Base-by-base conservation (phyloP, 2,113 vertebrate species). In the Amphiprion percula region DNA sequence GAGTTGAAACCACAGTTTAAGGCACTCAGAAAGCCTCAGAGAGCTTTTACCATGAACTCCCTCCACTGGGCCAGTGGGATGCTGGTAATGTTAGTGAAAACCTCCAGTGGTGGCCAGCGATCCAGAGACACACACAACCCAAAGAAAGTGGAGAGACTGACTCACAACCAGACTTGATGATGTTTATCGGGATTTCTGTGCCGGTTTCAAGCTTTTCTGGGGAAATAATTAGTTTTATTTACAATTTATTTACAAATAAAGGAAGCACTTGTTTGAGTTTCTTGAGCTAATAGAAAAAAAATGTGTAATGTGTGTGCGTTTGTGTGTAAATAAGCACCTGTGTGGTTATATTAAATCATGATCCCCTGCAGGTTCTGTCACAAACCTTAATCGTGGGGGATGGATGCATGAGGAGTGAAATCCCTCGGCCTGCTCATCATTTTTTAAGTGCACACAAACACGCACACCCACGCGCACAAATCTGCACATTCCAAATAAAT, bases 21-120 rank as follows among this genome's bases (percentile, higher is more conserved):
- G 14, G 16, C 54, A 23, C 58, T 50, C 33, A 59, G 50, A 81
- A 74, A 83, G 80, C 65, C 75, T 15, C 46, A 24, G 59, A 78
- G 66, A 70, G 77, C 69, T 84, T 89, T 86, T 75, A 55, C 39
- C 76, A 69, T 78, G 54, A 83, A 76, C 77, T 46, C 47, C 55
- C 66, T 49, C 80, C 77, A 70, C 41, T 5, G 66, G 58, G 62
- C 63, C 74, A 37, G 71, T 67, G 58, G 64, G 61, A 63, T 73
- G 63, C 64, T 79, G 33, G 47, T 49, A 61, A 49, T 70, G 77
- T 67, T 61, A 53, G 60, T 81, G 30, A 60, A 82, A 84, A 61
- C 37, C 75, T 76, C 64, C 69, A 74, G 59, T 17, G 33, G 54
- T 24, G 47, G 10, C 49, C 41, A 4, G 41, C 12, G 41, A 44